Base-by-base conservation (phyloP, 1,140 invertebrate genomes). In the Teleopsis dalmanni region DNA sequence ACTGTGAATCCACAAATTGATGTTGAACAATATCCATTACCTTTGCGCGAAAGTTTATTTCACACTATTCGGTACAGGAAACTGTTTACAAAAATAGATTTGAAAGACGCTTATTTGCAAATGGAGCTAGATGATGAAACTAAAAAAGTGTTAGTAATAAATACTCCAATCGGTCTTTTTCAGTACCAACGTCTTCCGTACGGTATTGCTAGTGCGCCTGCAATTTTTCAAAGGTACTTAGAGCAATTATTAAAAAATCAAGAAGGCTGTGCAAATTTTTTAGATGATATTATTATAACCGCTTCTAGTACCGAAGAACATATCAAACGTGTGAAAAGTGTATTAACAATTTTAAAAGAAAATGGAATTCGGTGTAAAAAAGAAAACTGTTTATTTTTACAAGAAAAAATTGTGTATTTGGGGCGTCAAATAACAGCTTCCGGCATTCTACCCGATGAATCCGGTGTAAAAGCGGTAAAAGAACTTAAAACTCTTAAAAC, bases 231-330 rank as follows among this genome's bases (percentile, higher is more conserved):
- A 45, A 47, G 40, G 41, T 38, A 48, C 7, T 56, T 64, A n/a
- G 50, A 57, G 16, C 50, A 59, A 48, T 51, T 56, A 21, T 54
- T 72, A 8, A 48, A 51, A 21, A 62, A 59, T 13, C 53, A 73
- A 13, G 11, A 45, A 33, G 59, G 66, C n/a, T 57, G 72, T 13
- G 54, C 48, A 37, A 53, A 62, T 14, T 68, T 66, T 35, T 37
- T 66, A 48, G 66, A 72, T 54, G 67, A 72, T 44, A 57, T 71
- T 13, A 38, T 72, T 3, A 47, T 71, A 3, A 51, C 44, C 29
- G 65, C 43, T 3, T 10, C 38, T 29, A 59, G 47, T 8, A 41
- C 48, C 29, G 48, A 48, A 22, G 50, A 62, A 41, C 56, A 65
- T 52, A 60, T 61, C 47, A 27, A 52, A 27, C 58, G 48, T 26